phyloP scores from a whole-genome alignment of 2,113 vertebrate genomes.

The Tricholaema leucomelas region DNA sequence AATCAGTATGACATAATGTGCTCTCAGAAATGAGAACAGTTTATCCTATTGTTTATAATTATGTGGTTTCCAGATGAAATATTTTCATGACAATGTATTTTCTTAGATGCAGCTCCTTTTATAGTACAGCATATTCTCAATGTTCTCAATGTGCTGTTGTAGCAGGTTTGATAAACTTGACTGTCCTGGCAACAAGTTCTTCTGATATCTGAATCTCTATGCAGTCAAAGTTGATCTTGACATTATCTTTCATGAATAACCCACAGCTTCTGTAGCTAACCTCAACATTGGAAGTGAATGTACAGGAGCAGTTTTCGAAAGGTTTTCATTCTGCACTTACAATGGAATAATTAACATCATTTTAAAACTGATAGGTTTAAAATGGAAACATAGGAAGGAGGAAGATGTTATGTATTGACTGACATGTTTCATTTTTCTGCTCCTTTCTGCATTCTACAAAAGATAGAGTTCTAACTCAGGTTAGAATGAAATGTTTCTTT shows the following conservation, averaged over 20 bases:
- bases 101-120: neutral
- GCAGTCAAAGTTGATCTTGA: neutral
- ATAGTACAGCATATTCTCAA: neutral
- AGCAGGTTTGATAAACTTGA: neutral
- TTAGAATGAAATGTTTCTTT: neutral
- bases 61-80: neutral
- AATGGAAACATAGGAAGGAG: neutral
- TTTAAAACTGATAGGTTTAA: neutral
- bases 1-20: neutral
- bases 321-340: neutral
- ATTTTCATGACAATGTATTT: neutral
- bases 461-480: neutral
- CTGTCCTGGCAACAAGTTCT: neutral
- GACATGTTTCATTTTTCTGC: neutral
- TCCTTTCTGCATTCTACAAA: neutral
- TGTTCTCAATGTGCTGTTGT: neutral
- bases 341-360: neutral
- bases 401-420: neutral
- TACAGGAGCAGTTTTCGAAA: neutral
- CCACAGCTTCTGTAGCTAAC: neutral
- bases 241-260: neutral
- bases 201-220: neutral
- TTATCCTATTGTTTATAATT: constrained; percentile 1
- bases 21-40: neutral
- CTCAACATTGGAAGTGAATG: neutral